These are phyloP conservation scores for Palythoa heliodiscus DNA, from an alignment of 92 coral and sea anemone species.

Conservation along the genomic window DNA sequence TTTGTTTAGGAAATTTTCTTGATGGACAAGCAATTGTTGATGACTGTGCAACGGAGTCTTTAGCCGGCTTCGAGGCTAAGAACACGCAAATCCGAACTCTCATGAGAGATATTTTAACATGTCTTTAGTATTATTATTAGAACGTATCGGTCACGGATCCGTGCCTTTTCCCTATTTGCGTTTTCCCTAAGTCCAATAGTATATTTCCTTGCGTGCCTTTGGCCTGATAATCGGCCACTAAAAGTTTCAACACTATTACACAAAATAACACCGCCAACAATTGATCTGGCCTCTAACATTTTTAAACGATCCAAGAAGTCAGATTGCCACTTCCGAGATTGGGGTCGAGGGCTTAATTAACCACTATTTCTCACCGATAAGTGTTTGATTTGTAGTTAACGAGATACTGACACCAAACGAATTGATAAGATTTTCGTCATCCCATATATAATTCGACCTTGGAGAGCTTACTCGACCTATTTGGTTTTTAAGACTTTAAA, in stretches of 20 bases:
- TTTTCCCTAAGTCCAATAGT: not conserved
- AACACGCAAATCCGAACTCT: constrained; percentile 4
- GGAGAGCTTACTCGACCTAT: not conserved
- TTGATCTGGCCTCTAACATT: not conserved
- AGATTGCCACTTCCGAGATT: not conserved
- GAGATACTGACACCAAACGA: not conserved
- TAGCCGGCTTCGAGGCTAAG: not conserved
- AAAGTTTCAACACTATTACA: not conserved
- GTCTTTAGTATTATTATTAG: not conserved
- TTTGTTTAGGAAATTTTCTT: not conserved
- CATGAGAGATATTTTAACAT: not conserved
- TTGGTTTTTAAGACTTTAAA: not conserved
- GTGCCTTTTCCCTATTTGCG: not conserved
- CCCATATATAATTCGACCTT: not conserved
- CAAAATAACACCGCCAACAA: not conserved
- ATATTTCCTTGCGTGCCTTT: constrained; percentile 8
- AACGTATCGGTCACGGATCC: constrained; percentile 6
- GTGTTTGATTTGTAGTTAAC: constrained; percentile 1
- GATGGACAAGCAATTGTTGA: not conserved
- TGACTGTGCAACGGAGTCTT: not conserved
- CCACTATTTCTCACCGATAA: constrained; percentile 4
- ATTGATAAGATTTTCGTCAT: not conserved
- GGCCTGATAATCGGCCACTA: not conserved
- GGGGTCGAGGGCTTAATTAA: constrained; percentile 16
- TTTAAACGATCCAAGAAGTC: not conserved